Percentiles rank a stretch among this genome's conserved stretches.
These are phyloP conservation scores for Macquaria australasica DNA, from an alignment of 2,113 vertebrate species.

Conservation along the genomic window DNA sequence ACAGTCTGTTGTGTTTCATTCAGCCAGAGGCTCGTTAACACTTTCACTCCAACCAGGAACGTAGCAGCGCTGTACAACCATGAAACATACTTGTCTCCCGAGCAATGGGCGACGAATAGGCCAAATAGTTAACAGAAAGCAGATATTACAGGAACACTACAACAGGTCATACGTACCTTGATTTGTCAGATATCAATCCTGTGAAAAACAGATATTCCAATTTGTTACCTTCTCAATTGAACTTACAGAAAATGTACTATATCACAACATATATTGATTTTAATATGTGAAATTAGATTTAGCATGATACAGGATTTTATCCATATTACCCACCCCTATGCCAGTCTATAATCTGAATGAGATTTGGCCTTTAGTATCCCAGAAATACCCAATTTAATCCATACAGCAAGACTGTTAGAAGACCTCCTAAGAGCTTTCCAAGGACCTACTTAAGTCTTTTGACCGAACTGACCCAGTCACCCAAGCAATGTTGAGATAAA, in stretches of 20 bases:
- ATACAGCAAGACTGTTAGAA: too few relatives aligned
- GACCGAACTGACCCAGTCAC: not conserved
- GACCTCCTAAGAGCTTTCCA: not conserved
- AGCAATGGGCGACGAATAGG: not conserved
- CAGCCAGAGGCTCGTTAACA: not conserved
- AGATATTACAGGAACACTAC: not conserved
- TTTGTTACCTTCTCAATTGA: not conserved
- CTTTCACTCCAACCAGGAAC: not conserved
- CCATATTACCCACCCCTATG: not conserved
- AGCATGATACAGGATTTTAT: not conserved
- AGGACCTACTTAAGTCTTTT: not conserved
- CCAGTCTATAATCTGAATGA: not conserved
- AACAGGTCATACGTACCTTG: not conserved
- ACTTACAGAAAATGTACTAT: not conserved
- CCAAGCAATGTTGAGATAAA: too few relatives aligned
- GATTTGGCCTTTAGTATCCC: not conserved
- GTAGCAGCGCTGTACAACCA: not conserved
- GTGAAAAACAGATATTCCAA: not conserved
- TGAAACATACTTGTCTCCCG: not conserved
- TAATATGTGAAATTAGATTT: not conserved
- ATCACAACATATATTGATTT: not conserved
- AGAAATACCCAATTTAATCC: too few relatives aligned
- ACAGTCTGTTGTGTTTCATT: not conserved
- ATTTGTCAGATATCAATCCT: not conserved
- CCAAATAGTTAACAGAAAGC: not conserved